Evolutionary conservation across 2,888 invertebrate genomes (phyloP), one percentile per base, ranked within the genome.

Genomic region (Cyclophora punctaria): DNA sequence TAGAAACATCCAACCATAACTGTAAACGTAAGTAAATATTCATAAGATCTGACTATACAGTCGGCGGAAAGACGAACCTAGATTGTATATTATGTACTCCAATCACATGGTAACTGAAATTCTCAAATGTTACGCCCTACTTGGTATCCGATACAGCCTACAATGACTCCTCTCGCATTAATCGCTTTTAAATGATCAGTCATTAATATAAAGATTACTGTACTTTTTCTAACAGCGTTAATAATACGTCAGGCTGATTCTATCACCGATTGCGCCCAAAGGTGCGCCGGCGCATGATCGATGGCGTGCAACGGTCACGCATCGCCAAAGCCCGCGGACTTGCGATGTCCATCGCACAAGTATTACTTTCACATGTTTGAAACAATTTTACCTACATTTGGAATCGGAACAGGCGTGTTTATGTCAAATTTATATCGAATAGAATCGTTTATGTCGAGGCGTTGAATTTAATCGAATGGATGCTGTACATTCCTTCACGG

Each of bases 361-460:
- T 59, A 71, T 64, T 77, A 80, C 83, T 83, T 84, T 85, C 83
- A 80, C 82, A 77, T 81, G 73, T 66, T 71, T 67, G 66, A 66
- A 59, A 64, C 66, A 77, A 71, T 82, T 80, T 80, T 75, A 79
- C 79, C 80, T 69, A 79, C 71, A 74, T 80, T 66, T 66, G 52
- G 56, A 66, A 61, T 62, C 58, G 60, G 63, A 63, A 53, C 53
- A 53, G 56, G 58, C 55, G 57, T 48, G 53, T 55, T 51, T 49
- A 53, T 50, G 48, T 55, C 57, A 45, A 49, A 50, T 50, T 37
- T 37, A 37, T 37, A 37, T 5, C 37, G 33, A 45, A 52, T 20
- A 20, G 20, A 20, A 20, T 20, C 20, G 20, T 20, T 20, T 20
- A 20, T 20, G 20, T 49, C 49, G 43, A 37, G 4, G 45, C 53